Evolutionary conservation across 2,888 invertebrate species (phyloP).

Genomic region (Apamea anceps): DNA sequence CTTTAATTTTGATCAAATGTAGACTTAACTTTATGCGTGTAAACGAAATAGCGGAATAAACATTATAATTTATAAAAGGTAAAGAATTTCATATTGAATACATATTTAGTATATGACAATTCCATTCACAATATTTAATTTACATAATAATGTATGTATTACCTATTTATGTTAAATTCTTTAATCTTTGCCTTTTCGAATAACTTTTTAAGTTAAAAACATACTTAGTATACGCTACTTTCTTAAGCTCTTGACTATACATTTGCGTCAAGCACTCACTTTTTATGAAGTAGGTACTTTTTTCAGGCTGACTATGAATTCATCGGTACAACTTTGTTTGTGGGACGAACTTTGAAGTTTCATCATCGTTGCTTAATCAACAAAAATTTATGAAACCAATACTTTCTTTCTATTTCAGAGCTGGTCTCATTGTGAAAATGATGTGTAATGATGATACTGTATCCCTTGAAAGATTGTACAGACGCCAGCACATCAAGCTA

Average conservation of each 20-base stretch:
- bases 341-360: too few relatives aligned
- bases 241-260: background rate
- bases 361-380: too few relatives aligned
- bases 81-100: slow-evolving; percentile 55
- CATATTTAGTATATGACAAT: slow-evolving; percentile 38
- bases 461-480: too few relatives aligned
- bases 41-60: slow-evolving; percentile 45
- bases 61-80: slow-evolving; percentile 42
- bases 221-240: slow-evolving; percentile 55
- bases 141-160: slow-evolving; percentile 68
- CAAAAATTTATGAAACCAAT: too few relatives aligned
- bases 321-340: background rate
- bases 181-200: slow-evolving; percentile 77
- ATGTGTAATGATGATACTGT: too few relatives aligned
- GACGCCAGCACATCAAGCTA: too few relatives aligned
- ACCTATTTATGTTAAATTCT: slow-evolving; percentile 71
- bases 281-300: background rate
- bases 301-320: background rate
- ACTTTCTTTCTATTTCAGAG: background rate
- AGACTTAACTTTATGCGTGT: slow-evolving; percentile 5
- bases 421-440: background rate
- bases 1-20: slow-evolving; percentile 35
- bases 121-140: slow-evolving; percentile 70
- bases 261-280: background rate
- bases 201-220: slow-evolving; percentile 46